Evolutionary conservation across 2,113 vertebrate species (phyloP), one percentile per base, ranked within the genome.

Genomic region (Rattus norvegicus): DNA sequence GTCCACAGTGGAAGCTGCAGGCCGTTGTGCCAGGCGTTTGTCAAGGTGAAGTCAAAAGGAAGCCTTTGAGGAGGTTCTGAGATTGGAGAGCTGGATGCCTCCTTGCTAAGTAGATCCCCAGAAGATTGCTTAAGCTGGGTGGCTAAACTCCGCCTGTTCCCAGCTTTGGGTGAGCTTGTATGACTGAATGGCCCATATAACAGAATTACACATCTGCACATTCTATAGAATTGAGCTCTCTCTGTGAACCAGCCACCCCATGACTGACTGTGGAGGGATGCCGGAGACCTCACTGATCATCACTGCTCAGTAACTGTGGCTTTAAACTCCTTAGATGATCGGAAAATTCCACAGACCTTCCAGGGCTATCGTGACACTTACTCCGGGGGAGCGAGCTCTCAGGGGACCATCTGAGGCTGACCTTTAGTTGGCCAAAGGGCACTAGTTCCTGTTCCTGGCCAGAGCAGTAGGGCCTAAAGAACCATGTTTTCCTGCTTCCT

Each of bases 71-170:
- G 52, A 65, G 86, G 90, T 80, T 1, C 1, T 81, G 49, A 95
- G 91, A 93, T 73, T 79, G 76, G 86, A 92, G 22, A 30, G n/a
- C n/a, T 90, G 85, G 92, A 65, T 81, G 75, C 24, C 36, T 95
- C 84, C 63, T 36, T 61, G 65, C 69, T 91, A 80, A 90, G 80
- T 14, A 2, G 75, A 61, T 77, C 77, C 95, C 65, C 47, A 81
- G 93, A 83, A 91, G 67, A 77, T 94, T 24, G 47, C 93, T 76
- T 91, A 92, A 88, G 39, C 85, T 69, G 33, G 47, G 88, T 65
- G 70, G 90, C 94, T 88, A 88, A 86, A 49, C 80, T 79, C 70
- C 85, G 76, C 63, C 72, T 28, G 13, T 84, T 72, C 49, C 33
- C 22, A 39, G 75, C 75, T 95, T 76, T 76, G 65, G 49, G 70